A percentile compares a stretch with the other conserved stretches of the same genome.
phyloP scores from a whole-genome alignment of 2,888 invertebrate genomes.

The Ethmia dodecea region DNA sequence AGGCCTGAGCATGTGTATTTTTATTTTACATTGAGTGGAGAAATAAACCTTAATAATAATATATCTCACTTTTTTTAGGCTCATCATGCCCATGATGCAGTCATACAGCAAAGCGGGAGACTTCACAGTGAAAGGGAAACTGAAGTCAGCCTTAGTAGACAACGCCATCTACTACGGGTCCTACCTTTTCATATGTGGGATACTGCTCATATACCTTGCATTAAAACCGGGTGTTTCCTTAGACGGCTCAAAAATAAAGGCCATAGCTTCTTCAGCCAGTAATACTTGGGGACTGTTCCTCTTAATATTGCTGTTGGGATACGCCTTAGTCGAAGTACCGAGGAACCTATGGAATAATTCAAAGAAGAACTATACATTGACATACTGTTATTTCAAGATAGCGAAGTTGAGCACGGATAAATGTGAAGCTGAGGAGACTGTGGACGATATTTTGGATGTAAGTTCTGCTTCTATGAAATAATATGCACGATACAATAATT shows the following conservation, averaged over 20 bases:
- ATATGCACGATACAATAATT: too few relatives aligned
- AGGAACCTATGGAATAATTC: constrained; percentile 94
- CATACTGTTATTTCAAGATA: constrained; percentile 94
- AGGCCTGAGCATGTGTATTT: too few relatives aligned
- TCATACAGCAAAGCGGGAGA: constrained; percentile 99
- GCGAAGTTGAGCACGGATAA: constrained; percentile 96
- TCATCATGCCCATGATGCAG: constrained; percentile 98
- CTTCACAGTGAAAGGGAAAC: constrained; percentile 95
- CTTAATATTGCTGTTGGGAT: constrained; percentile 92
- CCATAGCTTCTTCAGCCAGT: constrained; percentile 98
- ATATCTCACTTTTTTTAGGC: constrained; percentile 83
- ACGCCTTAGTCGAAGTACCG: constrained; percentile 97
- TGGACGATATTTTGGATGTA: constrained; percentile 96
- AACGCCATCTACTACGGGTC: constrained; percentile 99
- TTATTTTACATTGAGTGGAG: too few relatives aligned
- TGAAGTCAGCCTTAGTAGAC: constrained; percentile 96
- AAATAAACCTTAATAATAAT: too few relatives aligned
- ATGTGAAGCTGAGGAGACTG: constrained; percentile 97
- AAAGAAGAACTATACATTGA: constrained; percentile 89
- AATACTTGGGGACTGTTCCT: constrained; percentile 99
- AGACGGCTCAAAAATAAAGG: constrained; percentile 95
- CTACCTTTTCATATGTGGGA: constrained; percentile 94
- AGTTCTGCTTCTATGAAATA: constrained; percentile 22
- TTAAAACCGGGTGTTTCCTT: constrained; percentile 91
- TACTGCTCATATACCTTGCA: constrained; percentile 96